Evolutionary conservation across 2,113 vertebrate genomes (phyloP), one percentile per base, ranked within the genome.

Genomic region (Hymenochirus boettgeri): DNA sequence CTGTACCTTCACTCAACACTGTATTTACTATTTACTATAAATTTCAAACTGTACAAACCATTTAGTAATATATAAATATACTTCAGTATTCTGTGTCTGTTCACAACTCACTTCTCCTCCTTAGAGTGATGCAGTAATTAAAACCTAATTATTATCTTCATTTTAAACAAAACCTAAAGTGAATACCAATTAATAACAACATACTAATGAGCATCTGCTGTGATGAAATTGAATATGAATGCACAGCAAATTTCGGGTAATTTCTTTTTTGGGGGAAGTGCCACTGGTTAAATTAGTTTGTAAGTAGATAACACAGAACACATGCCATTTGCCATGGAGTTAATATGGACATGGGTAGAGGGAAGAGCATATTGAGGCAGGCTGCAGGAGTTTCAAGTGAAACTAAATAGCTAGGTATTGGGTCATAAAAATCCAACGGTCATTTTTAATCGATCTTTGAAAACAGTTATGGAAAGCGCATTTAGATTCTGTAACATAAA

Each of bases 111-210:
- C 74, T 74, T 62, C 71, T 75, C 75, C 79, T 78, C 72, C 76
- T 75, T 35, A 46, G 75, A 89, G 88, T 83, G 84, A 87, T 80
- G 85, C 82, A 85, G 84, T 88, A 86, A 90, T 90, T 90, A 90
- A 88, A 90, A 90, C 84, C 85, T 88, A 90, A 90, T 88, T 90
- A 88, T 90, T 90, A 89, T 87, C 85, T 89, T 89, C 87, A 88
- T 90, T 90, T 90, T 88, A 90, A 89, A 90, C 87, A 88, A 89
- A 90, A 88, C 87, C 84, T 90, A 89, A 90, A 89, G 84, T 89
- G 88, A 90, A 89, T 88, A 87, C 86, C 87, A 89, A 89, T 90
- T 89, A 89, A 89, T 88, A 89, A 90, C 86, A 90, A 90, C 87
- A 90, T 87, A 88, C 86, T 88, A 90, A 90, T 90, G 87, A 90